These are phyloP conservation scores for Xenopus petersii DNA, from an alignment of 2,797 vertebrate species.

Conservation along the genomic window DNA sequence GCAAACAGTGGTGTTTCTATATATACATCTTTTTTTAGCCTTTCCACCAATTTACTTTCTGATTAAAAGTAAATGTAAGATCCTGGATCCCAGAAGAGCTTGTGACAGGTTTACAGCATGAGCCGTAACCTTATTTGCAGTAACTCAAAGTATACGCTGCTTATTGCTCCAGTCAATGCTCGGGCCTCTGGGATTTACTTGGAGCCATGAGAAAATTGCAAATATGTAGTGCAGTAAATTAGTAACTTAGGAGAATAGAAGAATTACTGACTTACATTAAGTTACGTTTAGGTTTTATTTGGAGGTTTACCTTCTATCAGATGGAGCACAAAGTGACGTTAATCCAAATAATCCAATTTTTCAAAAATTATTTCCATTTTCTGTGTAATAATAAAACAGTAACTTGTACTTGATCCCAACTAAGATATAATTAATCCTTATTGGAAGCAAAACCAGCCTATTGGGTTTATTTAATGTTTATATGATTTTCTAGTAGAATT, in stretches of 20 bases:
- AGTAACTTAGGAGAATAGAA: conserved; percentile 38
- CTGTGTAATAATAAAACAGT: too few relatives aligned
- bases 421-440: too few relatives aligned
- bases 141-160: conserved; percentile 69
- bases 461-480: too few relatives aligned
- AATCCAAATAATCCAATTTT: too few relatives aligned
- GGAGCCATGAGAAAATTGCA: conserved; percentile 52
- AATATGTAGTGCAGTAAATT: conserved; percentile 63
- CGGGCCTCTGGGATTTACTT: conserved; percentile 63
- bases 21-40: conserved; percentile 39
- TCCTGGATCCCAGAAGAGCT: conserved; percentile 61
- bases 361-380: too few relatives aligned
- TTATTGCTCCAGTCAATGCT: conserved; percentile 51
- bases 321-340: too few relatives aligned
- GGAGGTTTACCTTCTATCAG: too few relatives aligned
- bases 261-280: conserved; percentile 42
- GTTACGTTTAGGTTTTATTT: neutral
- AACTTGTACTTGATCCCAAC: too few relatives aligned
- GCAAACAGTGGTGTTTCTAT: too few relatives aligned
- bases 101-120: conserved; percentile 66
- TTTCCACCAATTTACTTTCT: conserved; percentile 48
- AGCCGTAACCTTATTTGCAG: conserved; percentile 69
- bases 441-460: too few relatives aligned
- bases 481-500: too few relatives aligned
- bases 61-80: conserved; percentile 56